Conservation (phyloP, 1,140 invertebrate species). For the Pantala flavescens region DNA sequence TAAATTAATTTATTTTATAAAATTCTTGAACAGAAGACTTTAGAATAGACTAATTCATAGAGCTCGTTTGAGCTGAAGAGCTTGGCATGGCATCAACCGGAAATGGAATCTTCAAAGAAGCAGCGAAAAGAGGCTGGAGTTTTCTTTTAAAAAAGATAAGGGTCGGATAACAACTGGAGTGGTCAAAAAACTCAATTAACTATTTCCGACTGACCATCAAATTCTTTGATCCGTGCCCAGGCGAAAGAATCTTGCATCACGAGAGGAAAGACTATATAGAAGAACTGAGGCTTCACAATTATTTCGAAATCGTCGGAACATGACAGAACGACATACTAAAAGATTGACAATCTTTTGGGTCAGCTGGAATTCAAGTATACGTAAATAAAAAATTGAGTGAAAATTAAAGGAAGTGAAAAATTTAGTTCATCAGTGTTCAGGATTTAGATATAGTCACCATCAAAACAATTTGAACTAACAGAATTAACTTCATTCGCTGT, state of each 20-base stretch:
- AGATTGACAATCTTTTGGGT: too few species aligned
- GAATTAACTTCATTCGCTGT: too few species aligned
- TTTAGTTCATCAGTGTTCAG: too few species aligned
- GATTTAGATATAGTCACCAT: too few species aligned
- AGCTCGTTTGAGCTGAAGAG: not conserved
- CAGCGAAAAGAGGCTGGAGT: not conserved
- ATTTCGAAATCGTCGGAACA: too few species aligned
- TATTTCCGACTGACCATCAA: not conserved
- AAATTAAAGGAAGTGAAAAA: too few species aligned
- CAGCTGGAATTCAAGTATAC: too few species aligned
- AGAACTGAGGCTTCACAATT: too few species aligned
- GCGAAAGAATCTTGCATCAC: not conserved
- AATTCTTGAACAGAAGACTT: not conserved
- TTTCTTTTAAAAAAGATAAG: not conserved
- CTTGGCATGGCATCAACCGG: not conserved
- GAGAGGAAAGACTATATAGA: not conserved
- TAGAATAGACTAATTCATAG: not conserved
- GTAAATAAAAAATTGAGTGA: too few species aligned
- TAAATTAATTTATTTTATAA: too few species aligned
- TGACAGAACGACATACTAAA: too few species aligned
- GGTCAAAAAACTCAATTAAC: conserved; percentile 2
- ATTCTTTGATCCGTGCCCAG: not conserved
- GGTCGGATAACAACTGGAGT: not conserved
- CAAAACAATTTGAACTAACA: too few species aligned
- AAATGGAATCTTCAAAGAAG: not conserved